Conservation (phyloP, 2,888 invertebrate species). For the Heliconius aoede region DNA sequence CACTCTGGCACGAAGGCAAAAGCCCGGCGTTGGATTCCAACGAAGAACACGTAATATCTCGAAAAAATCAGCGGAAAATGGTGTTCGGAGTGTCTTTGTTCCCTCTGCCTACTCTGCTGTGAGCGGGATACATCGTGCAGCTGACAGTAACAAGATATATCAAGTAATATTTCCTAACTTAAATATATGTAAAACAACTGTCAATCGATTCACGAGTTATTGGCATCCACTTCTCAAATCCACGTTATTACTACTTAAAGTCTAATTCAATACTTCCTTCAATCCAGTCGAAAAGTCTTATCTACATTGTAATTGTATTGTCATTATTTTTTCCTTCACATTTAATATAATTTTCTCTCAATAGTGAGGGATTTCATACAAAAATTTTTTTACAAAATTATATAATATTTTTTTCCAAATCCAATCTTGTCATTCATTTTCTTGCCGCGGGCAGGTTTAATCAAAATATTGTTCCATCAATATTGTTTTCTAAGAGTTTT, state of each 20-base stretch:
- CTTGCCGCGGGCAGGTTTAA: conserved; percentile 16
- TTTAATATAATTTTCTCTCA: background rate
- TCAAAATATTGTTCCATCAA: conserved; percentile 1
- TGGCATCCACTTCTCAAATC: background rate
- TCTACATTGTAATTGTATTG: conserved; percentile 5
- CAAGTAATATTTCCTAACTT: background rate
- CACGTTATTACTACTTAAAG: background rate
- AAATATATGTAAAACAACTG: background rate
- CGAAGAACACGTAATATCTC: too few species aligned
- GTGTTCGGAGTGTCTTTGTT: too few species aligned
- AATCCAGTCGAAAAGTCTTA: background rate
- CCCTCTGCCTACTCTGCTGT: too few species aligned
- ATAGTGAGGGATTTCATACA: background rate
- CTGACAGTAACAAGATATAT: too few species aligned
- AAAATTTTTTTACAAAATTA: background rate
- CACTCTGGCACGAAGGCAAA: too few species aligned
- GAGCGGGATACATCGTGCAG: too few species aligned
- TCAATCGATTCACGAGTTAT: background rate
- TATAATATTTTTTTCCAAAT: background rate
- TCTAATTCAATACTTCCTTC: background rate
- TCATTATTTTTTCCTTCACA: background rate
- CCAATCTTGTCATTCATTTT: conserved; percentile 7
- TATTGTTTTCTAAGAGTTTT: conserved; percentile 5
- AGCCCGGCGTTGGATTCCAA: too few species aligned
- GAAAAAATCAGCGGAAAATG: too few species aligned